Conservation (phyloP, 2,888 invertebrate genomes). For the Himalopsyche japonica region DNA sequence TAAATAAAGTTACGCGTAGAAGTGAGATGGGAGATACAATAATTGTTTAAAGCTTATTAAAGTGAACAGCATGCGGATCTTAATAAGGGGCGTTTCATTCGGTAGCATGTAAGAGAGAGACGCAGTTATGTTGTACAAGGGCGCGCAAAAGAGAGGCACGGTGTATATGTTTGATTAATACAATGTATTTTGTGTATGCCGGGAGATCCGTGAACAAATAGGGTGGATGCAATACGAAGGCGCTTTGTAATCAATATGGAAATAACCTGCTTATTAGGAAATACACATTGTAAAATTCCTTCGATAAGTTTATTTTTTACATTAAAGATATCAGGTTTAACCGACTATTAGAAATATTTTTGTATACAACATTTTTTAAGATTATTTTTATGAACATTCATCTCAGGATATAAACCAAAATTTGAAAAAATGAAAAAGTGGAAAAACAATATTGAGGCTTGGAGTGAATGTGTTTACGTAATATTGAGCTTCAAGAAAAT, state of each 20-base stretch:
- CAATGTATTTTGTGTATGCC: neutral
- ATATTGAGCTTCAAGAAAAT: no score
- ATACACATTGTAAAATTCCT: no score
- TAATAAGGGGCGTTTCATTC: conserved; percentile 41
- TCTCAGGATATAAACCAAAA: no score
- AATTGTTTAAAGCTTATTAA: conserved; percentile 41
- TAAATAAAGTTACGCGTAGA: neutral
- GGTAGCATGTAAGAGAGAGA: conserved; percentile 35
- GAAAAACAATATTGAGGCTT: no score
- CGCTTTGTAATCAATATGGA: neutral
- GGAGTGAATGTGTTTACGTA: no score
- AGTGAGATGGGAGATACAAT: conserved; percentile 24
- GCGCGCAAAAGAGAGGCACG: conserved; percentile 14
- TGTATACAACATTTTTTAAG: no score
- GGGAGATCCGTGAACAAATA: neutral
- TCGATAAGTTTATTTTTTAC: no score
- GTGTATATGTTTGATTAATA: conserved; percentile 37
- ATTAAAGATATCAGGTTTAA: no score
- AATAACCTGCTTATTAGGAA: neutral
- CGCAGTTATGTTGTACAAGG: neutral
- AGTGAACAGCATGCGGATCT: conserved; percentile 37
- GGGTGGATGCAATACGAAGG: neutral
- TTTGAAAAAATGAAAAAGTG: no score
- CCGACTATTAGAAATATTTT: no score
- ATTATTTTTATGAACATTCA: no score